Base-by-base conservation (phyloP, 1,140 invertebrate genomes). In the Drosophila murphyi region DNA sequence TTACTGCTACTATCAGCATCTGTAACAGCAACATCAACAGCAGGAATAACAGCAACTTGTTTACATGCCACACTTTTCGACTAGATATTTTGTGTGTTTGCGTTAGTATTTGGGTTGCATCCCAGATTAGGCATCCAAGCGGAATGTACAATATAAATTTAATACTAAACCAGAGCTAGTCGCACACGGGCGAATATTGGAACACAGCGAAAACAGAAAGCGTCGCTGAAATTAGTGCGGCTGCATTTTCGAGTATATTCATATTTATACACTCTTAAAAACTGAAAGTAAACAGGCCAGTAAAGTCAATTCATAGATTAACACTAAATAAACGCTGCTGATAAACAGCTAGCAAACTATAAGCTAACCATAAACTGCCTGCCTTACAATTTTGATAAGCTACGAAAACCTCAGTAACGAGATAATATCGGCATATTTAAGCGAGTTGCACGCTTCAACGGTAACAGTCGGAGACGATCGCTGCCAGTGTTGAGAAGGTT, bases 41-140 rank as follows among this genome's bases (percentile, higher is more conserved):
- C 47, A 51, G 55, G 57, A 64, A 31, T 32, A 71, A 60, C 72
- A 56, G 55, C 63, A 81, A 78, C 74, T 87, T 82, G 82, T 86
- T 86, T 86, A 79, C 68, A 63, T 45, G 64, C 48, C 72, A 76
- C 74, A 77, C 45, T 75, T 78, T 52, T 54, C 20, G 56, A 51
- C 43, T 57, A 52, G 54, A 59, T 72, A 35, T 20, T 57, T 31
- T 57, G 20, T 37, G 62, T 59, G 32, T 64, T 28, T 62, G 28
- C 52, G n/a, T 81, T 47, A 55, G 65, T 55, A 51, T 74, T 41
- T 12, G 39, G 54, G 65, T 55, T 65, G 80, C 64, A 52, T 68
- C 67, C 56, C 70, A 74, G 76, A 82, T 88, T 80, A 80, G 76
- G 72, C 83, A 88, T 85, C 85, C 85, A 89, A 75, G 76, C 74